A percentile compares a stretch with the other conserved stretches of the same genome.
Evolutionary conservation across 1,140 invertebrate genomes (phyloP).

Genomic region (Vanessa atalanta): DNA sequence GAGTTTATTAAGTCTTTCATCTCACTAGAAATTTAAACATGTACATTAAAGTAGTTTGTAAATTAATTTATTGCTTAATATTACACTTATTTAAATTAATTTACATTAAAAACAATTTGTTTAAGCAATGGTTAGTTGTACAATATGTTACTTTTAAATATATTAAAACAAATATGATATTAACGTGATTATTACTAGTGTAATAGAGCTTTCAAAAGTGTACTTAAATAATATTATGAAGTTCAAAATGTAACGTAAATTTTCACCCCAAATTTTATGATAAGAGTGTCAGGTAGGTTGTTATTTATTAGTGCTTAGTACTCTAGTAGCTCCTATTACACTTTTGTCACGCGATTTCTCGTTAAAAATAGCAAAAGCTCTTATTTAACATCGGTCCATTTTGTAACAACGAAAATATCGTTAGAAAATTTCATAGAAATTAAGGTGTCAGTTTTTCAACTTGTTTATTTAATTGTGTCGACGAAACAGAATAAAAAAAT

Average conservation of each 20-base stretch:
- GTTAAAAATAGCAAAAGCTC: constrained; percentile 15
- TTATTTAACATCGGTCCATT: constrained; percentile 4
- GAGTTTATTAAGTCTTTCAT: neutral
- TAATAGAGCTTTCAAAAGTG: no score
- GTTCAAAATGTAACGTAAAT: constrained; percentile 9
- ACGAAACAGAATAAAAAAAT: neutral
- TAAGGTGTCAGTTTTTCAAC: neutral
- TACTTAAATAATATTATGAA: neutral
- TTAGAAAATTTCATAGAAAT: neutral
- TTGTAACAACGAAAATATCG: neutral
- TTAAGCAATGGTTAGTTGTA: no score
- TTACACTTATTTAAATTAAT: neutral
- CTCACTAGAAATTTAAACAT: constrained; percentile 5
- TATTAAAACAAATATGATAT: no score
- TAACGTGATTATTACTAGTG: no score
- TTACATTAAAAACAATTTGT: no score
- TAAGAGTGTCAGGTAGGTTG: constrained; percentile 22
- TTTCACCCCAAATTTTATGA: constrained; percentile 18
- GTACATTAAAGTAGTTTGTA: neutral
- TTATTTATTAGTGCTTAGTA: constrained; percentile 31
- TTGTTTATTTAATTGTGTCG: neutral
- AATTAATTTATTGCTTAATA: neutral
- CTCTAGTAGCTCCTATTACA: constrained; percentile 12
- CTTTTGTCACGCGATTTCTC: constrained; percentile 35
- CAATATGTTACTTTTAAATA: no score